A percentile compares a stretch with the other conserved stretches of the same genome.
These are phyloP conservation scores for Holacanthus passer DNA, from an alignment of 2,113 vertebrate species.

Conservation along the genomic window DNA sequence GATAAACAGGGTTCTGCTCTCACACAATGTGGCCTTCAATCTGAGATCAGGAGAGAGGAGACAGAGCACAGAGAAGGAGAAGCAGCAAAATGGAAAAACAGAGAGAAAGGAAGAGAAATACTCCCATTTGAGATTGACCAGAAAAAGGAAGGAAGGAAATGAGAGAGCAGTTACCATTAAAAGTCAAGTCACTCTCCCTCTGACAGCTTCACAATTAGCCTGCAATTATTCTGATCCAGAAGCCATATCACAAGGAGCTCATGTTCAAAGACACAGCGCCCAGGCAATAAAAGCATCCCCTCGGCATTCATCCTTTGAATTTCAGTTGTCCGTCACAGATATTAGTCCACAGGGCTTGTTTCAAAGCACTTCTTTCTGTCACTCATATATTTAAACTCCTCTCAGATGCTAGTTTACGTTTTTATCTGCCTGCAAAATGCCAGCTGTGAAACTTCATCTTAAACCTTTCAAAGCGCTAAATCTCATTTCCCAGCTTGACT, in stretches of 20 bases:
- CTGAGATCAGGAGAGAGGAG: constrained; percentile 11
- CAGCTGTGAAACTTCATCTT: constrained; percentile 56
- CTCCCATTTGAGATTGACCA: neutral
- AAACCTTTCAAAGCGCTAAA: constrained; percentile 64
- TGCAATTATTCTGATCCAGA: constrained; percentile 69
- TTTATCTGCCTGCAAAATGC: constrained; percentile 70
- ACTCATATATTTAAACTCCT: constrained; percentile 21
- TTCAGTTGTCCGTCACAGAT: constrained; percentile 48
- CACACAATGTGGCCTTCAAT: constrained; percentile 34
- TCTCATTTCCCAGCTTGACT: constrained; percentile 62
- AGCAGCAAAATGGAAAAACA: neutral
- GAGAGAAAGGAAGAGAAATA: neutral
- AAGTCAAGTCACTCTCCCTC: constrained; percentile 65
- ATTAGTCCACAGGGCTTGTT: constrained; percentile 33
- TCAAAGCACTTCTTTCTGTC: constrained; percentile 59
- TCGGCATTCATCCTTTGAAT: constrained; percentile 11
- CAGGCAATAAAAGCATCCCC: constrained; percentile 32
- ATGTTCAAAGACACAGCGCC: constrained; percentile 59
- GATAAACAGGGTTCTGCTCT: constrained; percentile 44
- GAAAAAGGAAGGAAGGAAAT: neutral
- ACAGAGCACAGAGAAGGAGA: neutral
- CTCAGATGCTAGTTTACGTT: constrained; percentile 58
- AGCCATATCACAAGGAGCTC: constrained; percentile 64
- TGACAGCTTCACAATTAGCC: constrained; percentile 69
- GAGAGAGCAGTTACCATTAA: constrained; percentile 46